These are phyloP conservation scores for Zaprionus lineosus DNA, from an alignment of 2,888 invertebrate genomes.

Conservation along the genomic window DNA sequence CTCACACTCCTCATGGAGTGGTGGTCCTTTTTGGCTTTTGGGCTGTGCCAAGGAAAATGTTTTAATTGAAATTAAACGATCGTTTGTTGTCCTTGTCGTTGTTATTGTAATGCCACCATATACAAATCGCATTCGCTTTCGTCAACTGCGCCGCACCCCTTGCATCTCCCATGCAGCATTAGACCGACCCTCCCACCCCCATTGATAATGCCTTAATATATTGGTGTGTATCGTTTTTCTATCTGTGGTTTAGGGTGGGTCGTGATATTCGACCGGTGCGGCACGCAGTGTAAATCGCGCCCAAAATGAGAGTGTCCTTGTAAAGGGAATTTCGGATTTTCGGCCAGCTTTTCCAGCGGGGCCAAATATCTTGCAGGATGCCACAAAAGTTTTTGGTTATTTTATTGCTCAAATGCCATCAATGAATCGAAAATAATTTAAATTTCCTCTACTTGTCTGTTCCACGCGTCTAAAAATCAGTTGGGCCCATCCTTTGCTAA, in stretches of 20 bases:
- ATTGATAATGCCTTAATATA: constrained; percentile 79
- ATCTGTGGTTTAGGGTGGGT: constrained; percentile 82
- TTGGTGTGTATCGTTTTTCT: constrained; percentile 73
- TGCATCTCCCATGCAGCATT: constrained; percentile 8
- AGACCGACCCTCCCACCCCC: constrained; percentile 26
- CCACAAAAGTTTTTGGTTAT: too few species aligned
- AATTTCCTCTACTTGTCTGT: not conserved
- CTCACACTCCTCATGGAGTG: constrained; percentile 14
- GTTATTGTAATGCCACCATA: constrained; percentile 71
- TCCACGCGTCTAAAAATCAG: too few species aligned
- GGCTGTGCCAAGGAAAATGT: constrained; percentile 73
- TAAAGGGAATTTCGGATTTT: too few species aligned
- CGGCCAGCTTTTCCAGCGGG: too few species aligned
- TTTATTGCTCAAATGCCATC: too few species aligned
- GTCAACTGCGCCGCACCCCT: constrained; percentile 40
- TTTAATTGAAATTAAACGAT: constrained; percentile 83
- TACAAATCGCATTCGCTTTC: constrained; percentile 73
- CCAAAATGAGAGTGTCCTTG: not conserved
- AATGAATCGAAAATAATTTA: too few species aligned
- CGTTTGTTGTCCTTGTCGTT: constrained; percentile 67
- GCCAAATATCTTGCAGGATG: too few species aligned
- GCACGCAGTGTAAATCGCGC: constrained; percentile 10
- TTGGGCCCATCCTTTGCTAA: constrained; percentile 6
- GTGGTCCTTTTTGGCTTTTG: constrained; percentile 79
- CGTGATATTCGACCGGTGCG: constrained; percentile 68